Evolutionary conservation across 1,140 invertebrate species (phyloP).

Genomic region (Proales similis): DNA sequence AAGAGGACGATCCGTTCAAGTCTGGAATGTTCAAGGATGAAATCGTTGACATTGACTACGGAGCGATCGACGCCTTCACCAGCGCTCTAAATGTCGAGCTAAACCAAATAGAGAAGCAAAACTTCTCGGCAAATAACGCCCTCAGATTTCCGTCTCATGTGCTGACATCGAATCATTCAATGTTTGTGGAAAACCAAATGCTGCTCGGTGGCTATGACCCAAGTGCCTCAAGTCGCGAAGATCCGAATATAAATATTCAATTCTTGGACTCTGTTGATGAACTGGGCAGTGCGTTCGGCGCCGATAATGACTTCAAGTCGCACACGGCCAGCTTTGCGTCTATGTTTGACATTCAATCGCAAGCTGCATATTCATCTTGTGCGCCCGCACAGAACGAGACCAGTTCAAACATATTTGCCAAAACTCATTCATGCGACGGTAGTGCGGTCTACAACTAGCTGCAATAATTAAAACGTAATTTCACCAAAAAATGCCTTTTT

Average conservation of each 20-base stretch:
- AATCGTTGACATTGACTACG: slow-evolving; percentile 30
- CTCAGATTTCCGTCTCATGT: slow-evolving; percentile 31
- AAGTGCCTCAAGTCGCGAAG: not conserved
- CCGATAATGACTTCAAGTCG: slow-evolving; percentile 17
- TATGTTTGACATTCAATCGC: slow-evolving; percentile 29
- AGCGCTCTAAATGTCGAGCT: slow-evolving; percentile 8
- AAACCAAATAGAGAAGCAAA: not conserved
- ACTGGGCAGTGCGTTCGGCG: not conserved
- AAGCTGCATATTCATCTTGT: slow-evolving; percentile 1
- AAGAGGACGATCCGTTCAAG: not conserved
- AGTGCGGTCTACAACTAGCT: too few species aligned
- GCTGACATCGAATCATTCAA: slow-evolving; percentile 4
- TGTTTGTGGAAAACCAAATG: slow-evolving; percentile 31
- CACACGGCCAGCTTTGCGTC: slow-evolving; percentile 22
- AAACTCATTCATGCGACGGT: too few species aligned
- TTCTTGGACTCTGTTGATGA: not conserved
- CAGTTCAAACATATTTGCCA: too few species aligned
- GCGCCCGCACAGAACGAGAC: slow-evolving; percentile 5
- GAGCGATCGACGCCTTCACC: slow-evolving; percentile 16
- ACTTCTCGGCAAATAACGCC: not conserved
- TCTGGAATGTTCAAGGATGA: slow-evolving; percentile 10
- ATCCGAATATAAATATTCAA: not conserved
- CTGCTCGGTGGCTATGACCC: slow-evolving; percentile 17
- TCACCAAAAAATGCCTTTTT: too few species aligned
- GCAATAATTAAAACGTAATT: too few species aligned